Conservation (phyloP, 2,888 invertebrate species). For the Prosapia bicincta region DNA sequence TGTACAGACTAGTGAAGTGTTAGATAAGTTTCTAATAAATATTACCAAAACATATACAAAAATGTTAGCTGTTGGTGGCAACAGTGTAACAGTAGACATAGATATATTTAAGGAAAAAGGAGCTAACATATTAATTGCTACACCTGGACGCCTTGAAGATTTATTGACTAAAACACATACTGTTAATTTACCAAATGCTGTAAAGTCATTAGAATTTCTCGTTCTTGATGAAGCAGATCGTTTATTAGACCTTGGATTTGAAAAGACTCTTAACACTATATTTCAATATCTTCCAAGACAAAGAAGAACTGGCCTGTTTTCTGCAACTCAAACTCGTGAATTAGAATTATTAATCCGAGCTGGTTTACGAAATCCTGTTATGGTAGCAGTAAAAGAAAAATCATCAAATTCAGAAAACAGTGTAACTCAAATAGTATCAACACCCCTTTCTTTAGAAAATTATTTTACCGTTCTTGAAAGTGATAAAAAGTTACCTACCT, state of each 20-base stretch:
- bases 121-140: conserved; percentile 86
- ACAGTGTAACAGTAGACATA: conserved; percentile 72
- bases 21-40: conserved; percentile 50
- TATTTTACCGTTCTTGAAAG: conserved; percentile 76
- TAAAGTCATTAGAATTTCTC: conserved; percentile 84
- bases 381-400: conserved; percentile 87
- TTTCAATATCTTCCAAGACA: conserved; percentile 88
- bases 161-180: conserved; percentile 65
- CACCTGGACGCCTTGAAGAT: conserved; percentile 92
- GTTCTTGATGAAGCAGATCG: conserved; percentile 97
- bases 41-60: conserved; percentile 52
- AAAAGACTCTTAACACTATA: conserved; percentile 78
- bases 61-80: conserved; percentile 77
- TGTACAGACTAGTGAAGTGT: conserved; percentile 74
- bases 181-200: conserved; percentile 63
- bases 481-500: conserved; percentile 73
- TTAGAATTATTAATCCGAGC: conserved; percentile 87
- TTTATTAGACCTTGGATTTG: conserved; percentile 89
- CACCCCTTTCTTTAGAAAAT: conserved; percentile 55
- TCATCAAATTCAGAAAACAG: conserved; percentile 39
- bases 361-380: conserved; percentile 88
- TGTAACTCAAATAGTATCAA: conserved; percentile 39
- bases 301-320: conserved; percentile 95
- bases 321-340: conserved; percentile 97
- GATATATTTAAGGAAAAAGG: conserved; percentile 62